phyloP scores from a whole-genome alignment of 2,888 invertebrate genomes.

The Phaedon cochleariae region DNA sequence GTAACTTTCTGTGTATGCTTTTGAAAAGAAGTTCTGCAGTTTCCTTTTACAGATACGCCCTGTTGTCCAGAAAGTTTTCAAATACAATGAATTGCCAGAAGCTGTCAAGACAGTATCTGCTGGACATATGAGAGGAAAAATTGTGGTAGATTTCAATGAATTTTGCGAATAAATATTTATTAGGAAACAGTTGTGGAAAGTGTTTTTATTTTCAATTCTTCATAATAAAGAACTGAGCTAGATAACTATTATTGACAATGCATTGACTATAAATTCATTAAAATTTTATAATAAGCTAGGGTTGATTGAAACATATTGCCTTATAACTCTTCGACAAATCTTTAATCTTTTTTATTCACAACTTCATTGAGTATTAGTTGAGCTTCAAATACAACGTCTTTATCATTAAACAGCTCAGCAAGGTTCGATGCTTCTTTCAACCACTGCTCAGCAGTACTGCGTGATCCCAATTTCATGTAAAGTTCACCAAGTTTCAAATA shows the following conservation, averaged over 20 bases:
- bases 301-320: too few relatives aligned
- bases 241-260: too few relatives aligned
- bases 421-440: constrained; percentile 57
- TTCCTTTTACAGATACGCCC: constrained; percentile 68
- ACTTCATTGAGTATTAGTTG: constrained; percentile 20
- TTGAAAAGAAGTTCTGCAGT: too few relatives aligned
- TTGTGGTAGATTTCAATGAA: constrained; percentile 66
- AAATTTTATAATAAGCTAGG: too few relatives aligned
- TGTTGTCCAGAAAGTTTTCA: constrained; percentile 75
- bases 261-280: too few relatives aligned
- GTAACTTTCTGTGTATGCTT: constrained; percentile 55
- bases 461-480: constrained; percentile 56
- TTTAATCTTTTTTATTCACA: not conserved
- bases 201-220: too few relatives aligned
- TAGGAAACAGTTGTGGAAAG: not conserved
- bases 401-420: constrained; percentile 54
- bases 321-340: not conserved
- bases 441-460: constrained; percentile 56
- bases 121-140: constrained; percentile 83
- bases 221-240: too few relatives aligned
- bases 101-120: constrained; percentile 72
- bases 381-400: constrained; percentile 51
- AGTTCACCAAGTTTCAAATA: constrained; percentile 60
- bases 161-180: not conserved
- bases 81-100: constrained; percentile 73